Conservation (phyloP, 2,888 invertebrate genomes). For the Anthoptus insignis region DNA sequence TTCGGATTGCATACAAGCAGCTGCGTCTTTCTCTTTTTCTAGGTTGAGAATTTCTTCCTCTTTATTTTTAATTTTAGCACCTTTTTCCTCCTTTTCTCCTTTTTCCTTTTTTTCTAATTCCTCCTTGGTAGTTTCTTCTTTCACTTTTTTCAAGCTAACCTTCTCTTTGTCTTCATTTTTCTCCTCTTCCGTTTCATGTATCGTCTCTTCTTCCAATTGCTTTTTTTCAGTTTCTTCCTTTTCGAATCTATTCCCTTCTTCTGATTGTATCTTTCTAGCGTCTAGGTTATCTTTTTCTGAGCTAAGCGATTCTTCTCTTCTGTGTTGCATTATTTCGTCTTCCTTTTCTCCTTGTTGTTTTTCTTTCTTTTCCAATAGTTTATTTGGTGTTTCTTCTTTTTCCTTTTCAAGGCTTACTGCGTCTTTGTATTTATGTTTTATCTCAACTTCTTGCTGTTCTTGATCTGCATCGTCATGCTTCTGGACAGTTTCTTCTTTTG, state of each 20-base stretch:
- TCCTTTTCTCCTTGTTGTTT: background rate
- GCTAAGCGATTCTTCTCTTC: conserved; percentile 34
- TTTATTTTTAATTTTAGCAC: background rate
- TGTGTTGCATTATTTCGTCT: conserved; percentile 14
- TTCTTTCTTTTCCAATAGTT: background rate
- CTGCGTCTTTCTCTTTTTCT: too few species aligned
- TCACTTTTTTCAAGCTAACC: background rate
- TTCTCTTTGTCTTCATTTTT: conserved; percentile 27
- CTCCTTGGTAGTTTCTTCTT: conserved; percentile 12
- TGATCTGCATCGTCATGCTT: background rate
- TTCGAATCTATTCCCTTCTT: background rate
- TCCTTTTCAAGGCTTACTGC: background rate
- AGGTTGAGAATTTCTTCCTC: background rate
- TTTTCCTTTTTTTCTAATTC: conserved; percentile 32
- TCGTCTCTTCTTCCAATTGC: conserved; percentile 6
- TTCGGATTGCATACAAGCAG: too few species aligned
- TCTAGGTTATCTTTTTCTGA: conserved; percentile 35
- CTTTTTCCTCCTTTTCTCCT: conserved; percentile 20
- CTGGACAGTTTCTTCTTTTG: background rate
- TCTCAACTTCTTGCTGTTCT: background rate
- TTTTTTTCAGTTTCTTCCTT: conserved; percentile 22
- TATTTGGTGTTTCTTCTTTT: conserved; percentile 1
- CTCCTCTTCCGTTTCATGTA: conserved; percentile 10
- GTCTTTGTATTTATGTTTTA: background rate
- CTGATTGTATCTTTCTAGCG: conserved; percentile 14